Percentiles rank a stretch among this genome's conserved stretches.
Evolutionary conservation across 2,888 invertebrate genomes (phyloP).

Genomic region (Drosophila colorata): DNA sequence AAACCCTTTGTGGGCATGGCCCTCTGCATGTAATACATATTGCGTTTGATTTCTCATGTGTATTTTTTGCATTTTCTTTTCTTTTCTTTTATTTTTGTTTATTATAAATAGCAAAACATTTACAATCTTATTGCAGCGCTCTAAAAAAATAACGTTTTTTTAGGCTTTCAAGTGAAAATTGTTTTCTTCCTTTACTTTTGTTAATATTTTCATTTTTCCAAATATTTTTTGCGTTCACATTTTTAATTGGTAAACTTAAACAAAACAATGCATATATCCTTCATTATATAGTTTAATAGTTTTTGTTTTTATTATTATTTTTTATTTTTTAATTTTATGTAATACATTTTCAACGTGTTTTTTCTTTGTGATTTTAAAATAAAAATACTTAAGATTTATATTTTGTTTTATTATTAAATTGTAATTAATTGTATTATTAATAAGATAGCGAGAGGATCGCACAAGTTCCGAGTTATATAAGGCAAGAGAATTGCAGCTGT

Average conservation of each 20-base stretch:
- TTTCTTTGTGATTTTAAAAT: constrained; percentile 57
- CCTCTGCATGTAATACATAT: constrained; percentile 67
- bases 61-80: constrained; percentile 34
- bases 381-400: constrained; percentile 71
- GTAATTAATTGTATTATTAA: constrained; percentile 70
- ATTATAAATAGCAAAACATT: constrained; percentile 78
- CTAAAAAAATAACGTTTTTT: constrained; percentile 53
- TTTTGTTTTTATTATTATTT: constrained; percentile 54
- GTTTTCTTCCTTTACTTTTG: constrained; percentile 5
- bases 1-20: constrained; percentile 48
- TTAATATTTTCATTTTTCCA: constrained; percentile 24
- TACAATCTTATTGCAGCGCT: constrained; percentile 82
- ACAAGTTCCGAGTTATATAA: constrained; percentile 51
- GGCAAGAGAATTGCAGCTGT: constrained; percentile 76
- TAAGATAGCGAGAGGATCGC: constrained; percentile 55
- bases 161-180: constrained; percentile 20
- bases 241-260: constrained; percentile 72
- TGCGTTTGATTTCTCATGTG: constrained; percentile 32
- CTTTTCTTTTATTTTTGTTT: constrained; percentile 18
- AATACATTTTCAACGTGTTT: constrained; percentile 78
- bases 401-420: constrained; percentile 64
- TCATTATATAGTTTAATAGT: constrained; percentile 61
- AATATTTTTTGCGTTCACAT: constrained; percentile 37
- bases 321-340: constrained; percentile 68
- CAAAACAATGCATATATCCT: constrained; percentile 74